These are phyloP conservation scores for Pollicipes pollicipes DNA, from an alignment of 1,140 invertebrate species.

Conservation along the genomic window DNA sequence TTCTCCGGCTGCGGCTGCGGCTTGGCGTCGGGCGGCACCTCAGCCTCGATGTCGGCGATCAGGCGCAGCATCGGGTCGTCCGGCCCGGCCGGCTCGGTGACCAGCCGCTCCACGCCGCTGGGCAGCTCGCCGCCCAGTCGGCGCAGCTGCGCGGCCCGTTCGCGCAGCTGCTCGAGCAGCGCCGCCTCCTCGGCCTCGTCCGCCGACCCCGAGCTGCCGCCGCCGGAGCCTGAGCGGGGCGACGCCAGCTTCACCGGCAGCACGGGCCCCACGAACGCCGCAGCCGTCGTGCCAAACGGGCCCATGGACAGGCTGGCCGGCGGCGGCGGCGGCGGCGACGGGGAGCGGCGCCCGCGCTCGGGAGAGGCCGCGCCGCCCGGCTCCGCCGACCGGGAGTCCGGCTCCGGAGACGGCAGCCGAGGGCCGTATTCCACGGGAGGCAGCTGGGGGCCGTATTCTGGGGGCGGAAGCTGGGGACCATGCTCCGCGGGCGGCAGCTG, in stretches of 20 bases:
- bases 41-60: no score
- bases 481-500: neutral
- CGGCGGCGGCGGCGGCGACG: conserved; percentile 14
- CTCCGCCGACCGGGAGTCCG: neutral
- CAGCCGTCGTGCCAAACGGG: conserved; percentile 3
- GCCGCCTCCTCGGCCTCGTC: conserved; percentile 25
- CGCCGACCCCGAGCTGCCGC: conserved; percentile 3
- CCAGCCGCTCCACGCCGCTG: conserved; percentile 22
- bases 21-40: neutral
- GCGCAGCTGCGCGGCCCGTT: conserved; percentile 27
- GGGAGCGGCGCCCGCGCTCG: neutral
- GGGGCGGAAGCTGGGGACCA: neutral
- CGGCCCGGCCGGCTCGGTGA: conserved; percentile 2
- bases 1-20: neutral
- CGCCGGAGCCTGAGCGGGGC: neutral
- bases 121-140: conserved; percentile 27
- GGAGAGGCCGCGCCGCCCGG: no score
- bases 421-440: neutral
- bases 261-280: conserved; percentile 10
- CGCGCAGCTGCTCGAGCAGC: conserved; percentile 26
- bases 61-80: no score
- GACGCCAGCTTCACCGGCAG: neutral
- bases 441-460: neutral
- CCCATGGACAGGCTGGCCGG: neutral
- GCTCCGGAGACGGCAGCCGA: neutral